Base-by-base conservation (phyloP, 2,113 vertebrate species). In the Athene noctua region DNA sequence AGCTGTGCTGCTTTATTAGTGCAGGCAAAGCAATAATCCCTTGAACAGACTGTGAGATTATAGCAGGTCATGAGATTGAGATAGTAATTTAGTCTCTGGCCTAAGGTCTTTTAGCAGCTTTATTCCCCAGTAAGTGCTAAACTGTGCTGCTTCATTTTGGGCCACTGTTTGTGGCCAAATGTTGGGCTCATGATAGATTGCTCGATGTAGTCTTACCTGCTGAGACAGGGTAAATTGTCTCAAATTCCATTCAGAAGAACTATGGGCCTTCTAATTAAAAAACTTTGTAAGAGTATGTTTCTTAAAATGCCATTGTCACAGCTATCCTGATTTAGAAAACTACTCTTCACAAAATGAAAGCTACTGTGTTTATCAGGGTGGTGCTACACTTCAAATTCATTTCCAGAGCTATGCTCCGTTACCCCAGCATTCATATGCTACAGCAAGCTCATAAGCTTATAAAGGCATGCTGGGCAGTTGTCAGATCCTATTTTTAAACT, bases 401-500 rank as follows among this genome's bases (percentile, higher is more conserved):
- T 23, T 92, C 55, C 40, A 65, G 21, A 81, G 40, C 90, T 86
- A 23, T 62, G 44, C 68, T 78, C n/a, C 2, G 2, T 73, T 80
- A 66, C 30, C 18, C 38, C 23, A 58, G 67, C 36, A 49, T 42
- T 68, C 27, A 6, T 81, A 15, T 19, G n/a, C 40, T 81, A 70
- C 61, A 87, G 38, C 54, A 65, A 70, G 62, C 66, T 94, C 34
- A 63, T 74, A 85, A 83, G 88, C 94, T 94, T 95, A 94, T 81
- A 92, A 94, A 94, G 92, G 83, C 86, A 94, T 89, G 80, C 72
- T 54, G 80, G 86, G 42, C 89, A 94, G 88, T 94, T 96, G 95
- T 89, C 73, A 81, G 73, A 55, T 84, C 66, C 96, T 97, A 96
- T 97, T 96, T 97, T 97, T 97, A 96, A 95, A 95, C 91, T 27